Base-by-base conservation (phyloP, 2,888 invertebrate species). In the Bellardia bayeri region DNA sequence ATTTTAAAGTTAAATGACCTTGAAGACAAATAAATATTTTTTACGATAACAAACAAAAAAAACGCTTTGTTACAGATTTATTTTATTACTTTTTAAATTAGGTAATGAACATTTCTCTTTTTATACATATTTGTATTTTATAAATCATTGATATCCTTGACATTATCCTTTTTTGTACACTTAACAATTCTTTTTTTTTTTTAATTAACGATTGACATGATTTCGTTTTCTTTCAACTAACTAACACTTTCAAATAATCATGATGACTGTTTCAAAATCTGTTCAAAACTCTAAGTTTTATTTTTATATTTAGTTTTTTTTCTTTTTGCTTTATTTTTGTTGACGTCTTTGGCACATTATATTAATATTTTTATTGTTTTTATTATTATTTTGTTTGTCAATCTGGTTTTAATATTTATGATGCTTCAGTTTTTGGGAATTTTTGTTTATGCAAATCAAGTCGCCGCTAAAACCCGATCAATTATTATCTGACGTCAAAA, bases 401-500 rank as follows among this genome's bases (percentile, higher is more conserved):
- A 33, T 80, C 64, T 72, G 33, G 30, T 80, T 63, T 69, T 42
- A 49, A 68, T 76, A 56, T 82, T 74, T 66, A 42, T 56, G 45
- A 37, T 9, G 54, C 33, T 11, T 66, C 9, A 56, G 58, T 69
- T 42, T 81, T 72, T 82, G 80, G 87, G 86, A 78, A 85, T 79
- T 87, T 85, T 74, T 69, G 61, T 51, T 78, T 71, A 87, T 87
- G 87, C 76, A 76, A 87, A 82, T 85, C 2, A 45, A 56, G 56
- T 49, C 9, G 72, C 16, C 33, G 14, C 33, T 61, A 23, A 56
- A 72, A 81, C 56, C 56, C 33, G 71, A 66, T 76, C 75, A 71
- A 75, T 42, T 42, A n/a, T n/a, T 88, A 83, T 90, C 91, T 92
- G 92, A 92, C 92, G 92, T 92, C 92, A 92, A 90, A 91, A 89